Conservation (phyloP, 2,113 vertebrate genomes). For the Periophthalmodon schlosseri region DNA sequence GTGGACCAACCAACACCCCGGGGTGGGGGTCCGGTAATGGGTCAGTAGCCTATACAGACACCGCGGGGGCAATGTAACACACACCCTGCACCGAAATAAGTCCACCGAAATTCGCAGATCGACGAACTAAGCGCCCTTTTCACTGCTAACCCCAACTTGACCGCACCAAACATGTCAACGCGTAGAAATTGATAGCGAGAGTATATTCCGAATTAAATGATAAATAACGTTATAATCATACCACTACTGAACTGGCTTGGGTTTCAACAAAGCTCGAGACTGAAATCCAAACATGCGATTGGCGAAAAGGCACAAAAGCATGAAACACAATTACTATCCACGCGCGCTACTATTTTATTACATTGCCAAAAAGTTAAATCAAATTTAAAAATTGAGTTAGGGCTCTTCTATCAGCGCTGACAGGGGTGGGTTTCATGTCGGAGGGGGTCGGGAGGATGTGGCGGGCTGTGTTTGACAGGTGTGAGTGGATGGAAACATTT, state of each 20-base stretch:
- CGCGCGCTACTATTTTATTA: slow-evolving; percentile 53
- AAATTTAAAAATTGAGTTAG: slow-evolving; percentile 66
- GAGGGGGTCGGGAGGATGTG: slow-evolving; percentile 21
- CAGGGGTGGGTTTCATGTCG: slow-evolving; percentile 53
- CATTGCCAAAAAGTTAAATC: slow-evolving; percentile 40
- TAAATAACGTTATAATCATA: slow-evolving; percentile 57
- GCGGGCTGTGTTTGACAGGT: slow-evolving; percentile 30
- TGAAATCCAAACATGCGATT: slow-evolving; percentile 59
- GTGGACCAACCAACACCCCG: slow-evolving; percentile 24
- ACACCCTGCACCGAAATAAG: slow-evolving; percentile 56
- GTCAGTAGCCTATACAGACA: slow-evolving; percentile 64
- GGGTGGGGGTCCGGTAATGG: slow-evolving; percentile 53
- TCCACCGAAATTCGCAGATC: slow-evolving; percentile 47
- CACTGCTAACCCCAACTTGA: slow-evolving; percentile 51
- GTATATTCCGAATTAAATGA: slow-evolving; percentile 40
- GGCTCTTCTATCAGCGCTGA: slow-evolving; percentile 48
- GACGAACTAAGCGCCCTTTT: slow-evolving; percentile 57
- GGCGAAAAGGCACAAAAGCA: slow-evolving; percentile 52
- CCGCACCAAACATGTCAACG: slow-evolving; percentile 53
- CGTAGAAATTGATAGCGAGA: slow-evolving; percentile 44
- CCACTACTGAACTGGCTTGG: slow-evolving; percentile 42
- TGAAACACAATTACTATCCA: slow-evolving; percentile 57
- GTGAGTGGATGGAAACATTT: slow-evolving; percentile 46
- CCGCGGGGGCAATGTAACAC: slow-evolving; percentile 68
- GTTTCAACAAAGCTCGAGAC: slow-evolving; percentile 50